A percentile compares a stretch with the other conserved stretches of the same genome.
phyloP scores from a whole-genome alignment of 2,113 vertebrate genomes.

The Pelecanus crispus region DNA sequence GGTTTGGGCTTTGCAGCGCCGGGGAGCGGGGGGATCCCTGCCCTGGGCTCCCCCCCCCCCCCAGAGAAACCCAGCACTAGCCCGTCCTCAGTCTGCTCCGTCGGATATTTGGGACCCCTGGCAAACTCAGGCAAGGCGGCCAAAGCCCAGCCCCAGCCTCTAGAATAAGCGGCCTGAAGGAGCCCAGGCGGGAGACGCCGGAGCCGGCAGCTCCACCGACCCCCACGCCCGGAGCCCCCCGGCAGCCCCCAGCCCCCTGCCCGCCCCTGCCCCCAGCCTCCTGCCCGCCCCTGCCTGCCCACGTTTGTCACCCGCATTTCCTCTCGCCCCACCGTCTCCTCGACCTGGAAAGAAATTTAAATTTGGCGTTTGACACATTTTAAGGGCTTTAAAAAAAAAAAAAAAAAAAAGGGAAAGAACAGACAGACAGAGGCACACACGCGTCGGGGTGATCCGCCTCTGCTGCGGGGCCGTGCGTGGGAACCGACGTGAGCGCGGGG shows the following conservation, averaged over 20 bases:
- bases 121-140: neutral
- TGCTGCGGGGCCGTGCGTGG: neutral
- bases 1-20: neutral
- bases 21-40: neutral
- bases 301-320: neutral
- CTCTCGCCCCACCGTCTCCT: neutral
- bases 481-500: neutral
- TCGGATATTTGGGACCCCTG: neutral
- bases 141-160: neutral
- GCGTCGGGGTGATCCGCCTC: neutral
- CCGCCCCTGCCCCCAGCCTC: neutral
- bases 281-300: neutral
- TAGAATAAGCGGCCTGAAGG: neutral
- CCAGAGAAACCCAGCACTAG: neutral
- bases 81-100: neutral
- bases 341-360: constrained; percentile 45
- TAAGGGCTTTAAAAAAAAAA: neutral
- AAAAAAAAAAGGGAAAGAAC: neutral
- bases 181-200: neutral
- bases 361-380: constrained; percentile 31
- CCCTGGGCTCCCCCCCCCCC: neutral
- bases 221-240: neutral
- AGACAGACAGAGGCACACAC: neutral
- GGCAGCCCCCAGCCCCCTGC: neutral
- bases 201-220: neutral